phyloP scores from a whole-genome alignment of 2,797 vertebrate genomes.

The Anniella stebbinsi region DNA sequence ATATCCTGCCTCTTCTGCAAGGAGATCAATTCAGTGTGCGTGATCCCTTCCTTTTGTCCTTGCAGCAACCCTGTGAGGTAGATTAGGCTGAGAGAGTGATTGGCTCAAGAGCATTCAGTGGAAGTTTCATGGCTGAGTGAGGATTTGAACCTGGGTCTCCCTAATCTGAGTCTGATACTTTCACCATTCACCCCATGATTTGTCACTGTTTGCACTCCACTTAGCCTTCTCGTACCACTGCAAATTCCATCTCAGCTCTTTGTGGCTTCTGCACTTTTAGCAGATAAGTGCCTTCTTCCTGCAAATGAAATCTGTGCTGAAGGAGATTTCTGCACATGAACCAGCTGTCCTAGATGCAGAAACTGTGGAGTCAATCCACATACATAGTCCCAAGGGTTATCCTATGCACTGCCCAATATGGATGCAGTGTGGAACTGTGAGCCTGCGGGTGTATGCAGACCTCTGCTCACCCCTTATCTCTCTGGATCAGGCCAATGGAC shows the following conservation, averaged over 20 bases:
- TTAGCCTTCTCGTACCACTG: neutral
- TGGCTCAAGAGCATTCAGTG: neutral
- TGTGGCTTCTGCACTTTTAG: neutral
- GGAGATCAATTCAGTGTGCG: neutral
- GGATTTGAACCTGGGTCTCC: neutral
- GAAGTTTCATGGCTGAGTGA: neutral
- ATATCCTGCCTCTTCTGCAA: neutral
- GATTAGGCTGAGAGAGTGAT: neutral
- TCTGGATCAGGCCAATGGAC: neutral
- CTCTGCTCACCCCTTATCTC: neutral
- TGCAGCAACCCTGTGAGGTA: neutral
- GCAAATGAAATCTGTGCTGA: neutral
- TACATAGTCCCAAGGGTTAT: neutral
- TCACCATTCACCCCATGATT: neutral
- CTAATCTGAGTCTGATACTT: too few relatives aligned
- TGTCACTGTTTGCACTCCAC: neutral
- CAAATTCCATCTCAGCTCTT: neutral
- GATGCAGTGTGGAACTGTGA: neutral
- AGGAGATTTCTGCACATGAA: neutral
- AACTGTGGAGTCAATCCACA: neutral
- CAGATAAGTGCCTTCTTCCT: neutral
- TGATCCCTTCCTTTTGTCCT: neutral
- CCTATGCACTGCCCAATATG: neutral
- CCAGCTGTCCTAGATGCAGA: neutral
- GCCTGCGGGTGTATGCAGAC: neutral